These are phyloP conservation scores for Sterrhoptilus dennistouni DNA, from an alignment of 2,113 vertebrate species.

Conservation along the genomic window DNA sequence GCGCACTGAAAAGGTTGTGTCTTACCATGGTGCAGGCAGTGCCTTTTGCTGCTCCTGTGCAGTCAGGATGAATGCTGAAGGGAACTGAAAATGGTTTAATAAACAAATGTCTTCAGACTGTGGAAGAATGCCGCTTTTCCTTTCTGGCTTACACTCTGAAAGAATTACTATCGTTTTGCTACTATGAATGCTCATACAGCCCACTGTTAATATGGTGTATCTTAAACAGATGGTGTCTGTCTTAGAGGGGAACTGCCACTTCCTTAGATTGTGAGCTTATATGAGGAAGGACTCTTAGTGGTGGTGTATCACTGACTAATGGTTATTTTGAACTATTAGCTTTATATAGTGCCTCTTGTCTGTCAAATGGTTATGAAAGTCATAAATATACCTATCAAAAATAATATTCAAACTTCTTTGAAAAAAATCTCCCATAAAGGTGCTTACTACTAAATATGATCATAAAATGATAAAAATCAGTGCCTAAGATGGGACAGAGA, in stretches of 20 bases:
- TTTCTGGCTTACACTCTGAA: not conserved
- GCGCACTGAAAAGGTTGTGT: constrained; percentile 30
- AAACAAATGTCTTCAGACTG: constrained; percentile 2
- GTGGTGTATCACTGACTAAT: too few relatives aligned
- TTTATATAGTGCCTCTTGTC: not conserved
- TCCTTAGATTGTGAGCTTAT: too few relatives aligned
- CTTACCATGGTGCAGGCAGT: constrained; percentile 24
- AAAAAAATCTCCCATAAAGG: not conserved
- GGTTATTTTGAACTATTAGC: not conserved
- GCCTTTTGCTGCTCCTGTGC: constrained; percentile 35
- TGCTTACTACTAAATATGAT: not conserved
- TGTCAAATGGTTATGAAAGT: not conserved
- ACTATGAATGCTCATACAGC: not conserved
- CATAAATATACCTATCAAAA: not conserved
- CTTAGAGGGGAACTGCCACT: too few relatives aligned
- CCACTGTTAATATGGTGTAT: too few relatives aligned
- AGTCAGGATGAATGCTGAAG: constrained; percentile 50
- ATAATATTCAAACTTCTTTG: not conserved
- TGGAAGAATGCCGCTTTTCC: not conserved
- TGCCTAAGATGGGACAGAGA: not conserved
- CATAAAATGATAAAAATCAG: not conserved
- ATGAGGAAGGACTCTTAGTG: too few relatives aligned
- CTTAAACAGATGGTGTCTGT: too few relatives aligned
- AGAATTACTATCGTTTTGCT: not conserved
- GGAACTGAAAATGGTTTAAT: constrained; percentile 21